These are phyloP conservation scores for Brienomyrus brachyistius DNA, from an alignment of 2,113 vertebrate genomes.

Conservation along the genomic window DNA sequence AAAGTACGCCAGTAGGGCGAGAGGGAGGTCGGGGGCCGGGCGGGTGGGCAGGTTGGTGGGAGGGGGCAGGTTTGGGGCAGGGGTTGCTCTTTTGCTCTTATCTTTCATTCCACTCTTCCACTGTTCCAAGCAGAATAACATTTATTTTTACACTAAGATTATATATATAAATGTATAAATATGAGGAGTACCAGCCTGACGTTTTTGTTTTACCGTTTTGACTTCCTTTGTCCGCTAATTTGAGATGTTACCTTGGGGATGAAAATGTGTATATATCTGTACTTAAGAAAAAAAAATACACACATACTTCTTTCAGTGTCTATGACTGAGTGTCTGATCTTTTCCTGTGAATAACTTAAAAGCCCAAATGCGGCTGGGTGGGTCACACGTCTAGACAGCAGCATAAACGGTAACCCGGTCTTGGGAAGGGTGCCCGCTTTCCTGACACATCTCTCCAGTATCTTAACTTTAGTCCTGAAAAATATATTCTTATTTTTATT, in stretches of 20 bases:
- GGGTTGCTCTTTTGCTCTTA: conserved; percentile 23
- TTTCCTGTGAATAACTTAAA: conserved; percentile 30
- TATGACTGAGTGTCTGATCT: conserved; percentile 33
- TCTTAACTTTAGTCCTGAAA: conserved; percentile 7
- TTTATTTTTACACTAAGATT: conserved; percentile 81
- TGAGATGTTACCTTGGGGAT: conserved; percentile 6
- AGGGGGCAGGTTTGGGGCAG: conserved; percentile 16
- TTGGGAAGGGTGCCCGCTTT: conserved; percentile 46
- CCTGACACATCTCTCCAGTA: conserved; percentile 36
- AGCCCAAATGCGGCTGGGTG: conserved; percentile 23
- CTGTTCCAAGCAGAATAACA: conserved; percentile 69
- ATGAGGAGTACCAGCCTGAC: conserved; percentile 39
- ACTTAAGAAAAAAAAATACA: conserved; percentile 3
- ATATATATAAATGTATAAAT: conserved; percentile 45
- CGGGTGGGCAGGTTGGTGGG: conserved; percentile 30
- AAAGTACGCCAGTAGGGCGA: conserved; percentile 92
- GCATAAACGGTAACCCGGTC: too few relatives aligned
- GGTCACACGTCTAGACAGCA: too few relatives aligned
- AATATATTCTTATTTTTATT: conserved; percentile 44
- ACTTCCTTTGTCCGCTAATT: conserved; percentile 20
- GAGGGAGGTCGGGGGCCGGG: conserved; percentile 38
- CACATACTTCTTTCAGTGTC: conserved; percentile 19
- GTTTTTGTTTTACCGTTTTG: conserved; percentile 40
- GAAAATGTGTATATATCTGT: conserved; percentile 16
- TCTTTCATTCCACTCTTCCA: conserved; percentile 58